Evolutionary conservation across 2,797 vertebrate genomes (phyloP).

Genomic region (Heterohyrax brucei): DNA sequence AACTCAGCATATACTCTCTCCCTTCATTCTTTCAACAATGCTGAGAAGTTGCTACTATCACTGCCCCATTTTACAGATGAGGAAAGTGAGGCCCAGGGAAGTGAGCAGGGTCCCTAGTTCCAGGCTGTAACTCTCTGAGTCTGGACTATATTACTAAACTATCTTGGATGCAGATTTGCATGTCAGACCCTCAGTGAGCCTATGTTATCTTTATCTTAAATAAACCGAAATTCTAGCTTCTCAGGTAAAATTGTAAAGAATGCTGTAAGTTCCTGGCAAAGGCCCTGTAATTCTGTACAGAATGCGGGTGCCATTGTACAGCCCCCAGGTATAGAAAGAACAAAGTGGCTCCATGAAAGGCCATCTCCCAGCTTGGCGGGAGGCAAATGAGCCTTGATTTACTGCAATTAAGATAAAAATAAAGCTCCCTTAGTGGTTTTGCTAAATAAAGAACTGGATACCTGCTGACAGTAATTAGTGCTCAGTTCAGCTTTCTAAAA

Average conservation of each 20-base stretch:
- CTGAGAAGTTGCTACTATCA: neutral
- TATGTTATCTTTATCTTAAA: constrained; percentile 66
- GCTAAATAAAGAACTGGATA: constrained; percentile 80
- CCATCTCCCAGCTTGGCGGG: constrained; percentile 22
- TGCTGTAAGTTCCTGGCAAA: constrained; percentile 63
- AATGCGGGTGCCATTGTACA: constrained; percentile 38
- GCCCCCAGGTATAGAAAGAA: constrained; percentile 46
- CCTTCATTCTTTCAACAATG: neutral
- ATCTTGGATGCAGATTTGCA: neutral
- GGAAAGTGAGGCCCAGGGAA: constrained; percentile 13
- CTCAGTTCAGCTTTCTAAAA: constrained; percentile 68
- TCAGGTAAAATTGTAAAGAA: constrained; percentile 36
- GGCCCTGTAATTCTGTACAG: constrained; percentile 41
- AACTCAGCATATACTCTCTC: constrained; percentile 14
- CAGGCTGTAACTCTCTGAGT: neutral
- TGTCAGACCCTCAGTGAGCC: neutral
- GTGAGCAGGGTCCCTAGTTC: neutral
- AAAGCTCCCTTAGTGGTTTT: constrained; percentile 74
- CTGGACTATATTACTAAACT: neutral
- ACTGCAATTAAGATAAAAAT: constrained; percentile 82
- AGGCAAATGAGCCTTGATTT: constrained; percentile 70
- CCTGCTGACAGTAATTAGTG: constrained; percentile 78
- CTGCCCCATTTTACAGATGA: constrained; percentile 51
- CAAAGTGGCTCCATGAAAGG: constrained; percentile 45
- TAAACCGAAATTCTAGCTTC: constrained; percentile 15